These are phyloP conservation scores for Callyntrura guangdongensis DNA, from an alignment of 2,888 invertebrate species.

Conservation along the genomic window DNA sequence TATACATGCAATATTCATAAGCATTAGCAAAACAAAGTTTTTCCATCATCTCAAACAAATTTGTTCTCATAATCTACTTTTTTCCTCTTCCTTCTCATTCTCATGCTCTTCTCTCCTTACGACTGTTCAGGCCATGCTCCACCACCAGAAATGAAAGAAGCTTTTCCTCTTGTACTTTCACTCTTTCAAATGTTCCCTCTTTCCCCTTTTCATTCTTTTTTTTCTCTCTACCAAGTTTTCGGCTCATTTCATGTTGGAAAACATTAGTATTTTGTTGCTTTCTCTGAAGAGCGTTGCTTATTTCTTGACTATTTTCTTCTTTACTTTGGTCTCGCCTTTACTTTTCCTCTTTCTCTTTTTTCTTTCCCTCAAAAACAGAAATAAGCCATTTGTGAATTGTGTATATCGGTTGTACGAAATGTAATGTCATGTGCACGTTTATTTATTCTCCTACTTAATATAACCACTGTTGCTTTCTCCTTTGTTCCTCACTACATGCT, in stretches of 20 bases:
- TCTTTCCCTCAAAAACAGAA: constrained; percentile 50
- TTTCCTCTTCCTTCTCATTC: constrained; percentile 25
- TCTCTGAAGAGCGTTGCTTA: constrained; percentile 23
- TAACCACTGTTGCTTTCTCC: constrained; percentile 44
- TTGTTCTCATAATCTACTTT: constrained; percentile 73
- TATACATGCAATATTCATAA: constrained; percentile 75
- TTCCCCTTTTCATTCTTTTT: neutral
- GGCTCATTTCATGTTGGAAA: constrained; percentile 72
- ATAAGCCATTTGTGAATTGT: constrained; percentile 71
- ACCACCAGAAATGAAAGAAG: constrained; percentile 40
- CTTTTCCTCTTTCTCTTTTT: constrained; percentile 29
- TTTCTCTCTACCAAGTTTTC: constrained; percentile 60
- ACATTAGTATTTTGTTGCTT: constrained; percentile 58
- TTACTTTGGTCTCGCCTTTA: constrained; percentile 7
- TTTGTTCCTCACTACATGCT: constrained; percentile 52
- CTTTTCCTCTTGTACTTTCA: constrained; percentile 6
- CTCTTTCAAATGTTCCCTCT: neutral
- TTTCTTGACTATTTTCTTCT: constrained; percentile 20
- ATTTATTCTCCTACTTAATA: constrained; percentile 65
- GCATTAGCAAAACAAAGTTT: constrained; percentile 75
- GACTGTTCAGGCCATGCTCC: constrained; percentile 5
- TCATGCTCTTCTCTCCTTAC: neutral
- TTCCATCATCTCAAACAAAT: constrained; percentile 73
- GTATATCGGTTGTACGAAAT: constrained; percentile 53
- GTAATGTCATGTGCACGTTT: constrained; percentile 69